Base-by-base conservation (phyloP, 2,888 invertebrate species). In the Uropetala carovei region DNA sequence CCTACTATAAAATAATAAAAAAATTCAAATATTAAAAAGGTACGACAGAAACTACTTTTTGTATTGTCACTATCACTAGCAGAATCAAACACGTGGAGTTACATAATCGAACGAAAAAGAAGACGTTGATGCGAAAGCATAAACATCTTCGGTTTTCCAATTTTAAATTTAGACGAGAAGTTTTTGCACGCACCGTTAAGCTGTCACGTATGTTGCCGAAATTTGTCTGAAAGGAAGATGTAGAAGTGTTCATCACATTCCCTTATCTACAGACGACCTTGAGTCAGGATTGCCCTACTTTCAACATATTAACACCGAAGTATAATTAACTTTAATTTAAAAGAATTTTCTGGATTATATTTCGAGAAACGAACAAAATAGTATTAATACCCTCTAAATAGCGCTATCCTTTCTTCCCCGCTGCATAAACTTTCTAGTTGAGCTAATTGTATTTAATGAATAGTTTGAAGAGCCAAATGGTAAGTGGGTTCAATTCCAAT, bases 241-340 rank as follows among this genome's bases (percentile, higher is more conserved):
- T 64, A 64, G 59, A 59, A 60, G 64, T 68, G 60, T 86, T 59
- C 30, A 89, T 64, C 64, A 89, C 89, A 86, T 86, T 86, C 43
- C 64, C 89, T 89, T 89, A 64, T 89, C 89, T 56, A 64, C 89
- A 14, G 18, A 43, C 58, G 89, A 30, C 89, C 89, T 89, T 89
- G 89, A 89, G n/a, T 14, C 30, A n/a, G 27, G 64, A n/a, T 89
- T 64, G 89, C 64, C 64, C 89, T 58, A 89, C 89, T 43, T 89
- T 64, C 58, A 27, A 27, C n/a, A 27, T 27, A 27, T 27, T 22
- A 11, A 43, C 3, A 18, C 9, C 13, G 27, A 0, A 27, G 75
- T 27, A 75, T 75, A 75, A 43, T 75, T 75, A 75, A 75, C n/a
- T 75, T 75, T 22, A 10, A 75, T 27, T 10, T 75, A 11, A 75